Conservation (phyloP, 2,797 vertebrate species). For the Ctenochaetus hawaiiensis region DNA sequence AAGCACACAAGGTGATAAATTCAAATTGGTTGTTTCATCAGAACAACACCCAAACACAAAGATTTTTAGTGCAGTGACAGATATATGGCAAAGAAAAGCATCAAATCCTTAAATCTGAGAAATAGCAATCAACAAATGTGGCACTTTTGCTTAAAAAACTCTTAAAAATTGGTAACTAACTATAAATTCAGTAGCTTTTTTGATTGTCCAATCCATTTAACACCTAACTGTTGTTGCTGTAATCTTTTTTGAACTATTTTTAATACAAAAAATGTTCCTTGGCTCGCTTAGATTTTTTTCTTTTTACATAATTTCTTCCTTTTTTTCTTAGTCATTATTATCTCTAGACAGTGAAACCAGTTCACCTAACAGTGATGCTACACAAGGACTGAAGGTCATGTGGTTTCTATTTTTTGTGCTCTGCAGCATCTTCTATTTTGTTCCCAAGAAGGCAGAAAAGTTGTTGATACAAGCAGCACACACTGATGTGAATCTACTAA, state of each 20-base stretch:
- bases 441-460: not conserved
- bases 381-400: not conserved
- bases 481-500: not conserved
- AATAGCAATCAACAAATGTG: not conserved
- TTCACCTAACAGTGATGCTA: not conserved
- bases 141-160: not conserved
- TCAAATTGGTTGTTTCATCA: not conserved
- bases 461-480: not conserved
- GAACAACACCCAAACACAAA: not conserved
- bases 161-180: no score
- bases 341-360: not conserved
- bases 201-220: no score
- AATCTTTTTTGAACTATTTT: no score
- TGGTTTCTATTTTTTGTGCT: not conserved
- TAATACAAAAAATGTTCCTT: not conserved
- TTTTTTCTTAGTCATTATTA: no score
- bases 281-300: not conserved
- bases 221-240: no score
- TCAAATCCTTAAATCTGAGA: not conserved
- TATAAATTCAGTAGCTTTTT: no score
- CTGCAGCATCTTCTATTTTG: not conserved
- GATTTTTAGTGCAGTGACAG: not conserved
- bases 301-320: not conserved
- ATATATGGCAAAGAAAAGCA: not conserved
- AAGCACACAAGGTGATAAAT: not conserved